phyloP scores from a whole-genome alignment of 2,113 vertebrate genomes.

The Protomyctophum bolini region DNA sequence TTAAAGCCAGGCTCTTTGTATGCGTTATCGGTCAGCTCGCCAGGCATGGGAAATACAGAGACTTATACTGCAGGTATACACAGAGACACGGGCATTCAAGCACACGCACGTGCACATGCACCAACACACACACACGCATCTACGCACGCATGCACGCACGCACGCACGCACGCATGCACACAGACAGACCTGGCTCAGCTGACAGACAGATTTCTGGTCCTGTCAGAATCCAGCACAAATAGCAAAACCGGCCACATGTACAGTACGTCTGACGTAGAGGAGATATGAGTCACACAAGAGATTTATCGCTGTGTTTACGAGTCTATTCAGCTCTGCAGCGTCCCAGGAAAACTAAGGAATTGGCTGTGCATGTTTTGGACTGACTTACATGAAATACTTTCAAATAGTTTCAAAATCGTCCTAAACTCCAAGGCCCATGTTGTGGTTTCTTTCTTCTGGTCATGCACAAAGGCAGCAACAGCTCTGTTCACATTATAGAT shows the following conservation, averaged over 20 bases:
- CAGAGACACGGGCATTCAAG: conserved; percentile 1
- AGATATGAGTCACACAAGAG: conserved; percentile 50
- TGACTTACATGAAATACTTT: background rate
- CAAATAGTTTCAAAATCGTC: conserved; percentile 6
- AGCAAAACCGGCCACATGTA: conserved; percentile 28
- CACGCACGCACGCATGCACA: too few species aligned
- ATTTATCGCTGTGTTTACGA: conserved; percentile 51
- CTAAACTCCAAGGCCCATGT: conserved; percentile 5
- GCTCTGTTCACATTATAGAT: background rate
- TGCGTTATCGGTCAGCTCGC: conserved; percentile 49
- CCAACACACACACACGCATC: conserved; percentile 35
- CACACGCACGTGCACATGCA: conserved; percentile 33
- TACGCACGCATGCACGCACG: too few species aligned
- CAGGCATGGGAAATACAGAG: conserved; percentile 36
- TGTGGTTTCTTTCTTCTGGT: conserved; percentile 14
- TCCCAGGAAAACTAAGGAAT: conserved; percentile 38
- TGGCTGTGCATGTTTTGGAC: background rate
- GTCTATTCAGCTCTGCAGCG: conserved; percentile 4
- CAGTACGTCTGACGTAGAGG: conserved; percentile 53
- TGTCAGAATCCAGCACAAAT: too few species aligned
- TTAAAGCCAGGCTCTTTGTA: conserved; percentile 54
- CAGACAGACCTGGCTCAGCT: too few species aligned
- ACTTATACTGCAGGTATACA: background rate
- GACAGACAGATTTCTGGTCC: too few species aligned
- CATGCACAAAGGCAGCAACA: conserved; percentile 3